Evolutionary conservation across 2,113 vertebrate species (phyloP).

Genomic region (Columba janthina): DNA sequence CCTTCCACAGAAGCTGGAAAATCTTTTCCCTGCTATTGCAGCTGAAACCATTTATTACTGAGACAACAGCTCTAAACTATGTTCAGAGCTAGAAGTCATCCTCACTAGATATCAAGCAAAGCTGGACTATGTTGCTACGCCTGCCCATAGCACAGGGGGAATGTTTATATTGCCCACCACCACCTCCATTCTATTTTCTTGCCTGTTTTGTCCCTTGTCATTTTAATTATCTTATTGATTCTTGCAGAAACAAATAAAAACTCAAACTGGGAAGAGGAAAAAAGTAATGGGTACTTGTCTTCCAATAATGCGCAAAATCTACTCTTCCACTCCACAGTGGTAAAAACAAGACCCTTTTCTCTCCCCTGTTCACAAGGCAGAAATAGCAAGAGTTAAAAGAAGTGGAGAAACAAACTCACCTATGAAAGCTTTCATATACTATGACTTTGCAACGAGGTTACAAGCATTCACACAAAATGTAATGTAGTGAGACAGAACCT

Average conservation of each 20-base stretch:
- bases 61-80: neutral
- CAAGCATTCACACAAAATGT: rapidly evolving
- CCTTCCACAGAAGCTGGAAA: neutral
- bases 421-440: neutral
- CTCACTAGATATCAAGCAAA: neutral
- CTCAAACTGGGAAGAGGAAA: neutral
- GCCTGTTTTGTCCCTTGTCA: neutral
- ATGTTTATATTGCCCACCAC: neutral
- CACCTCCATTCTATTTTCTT: neutral
- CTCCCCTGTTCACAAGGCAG: neutral
- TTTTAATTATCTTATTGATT: conserved; percentile 1
- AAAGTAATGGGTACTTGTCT: neutral
- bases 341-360: neutral
- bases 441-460: neutral
- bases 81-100: neutral
- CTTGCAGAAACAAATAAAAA: neutral
- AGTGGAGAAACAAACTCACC: neutral
- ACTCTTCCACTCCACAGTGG: neutral
- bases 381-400: neutral
- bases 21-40: neutral
- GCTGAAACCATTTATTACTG: neutral
- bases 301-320: neutral
- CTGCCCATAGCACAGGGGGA: neutral
- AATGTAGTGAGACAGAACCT: rapidly evolving
- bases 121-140: neutral